phyloP scores from a whole-genome alignment of 2,888 invertebrate species.

The Synergus gifuensis region DNA sequence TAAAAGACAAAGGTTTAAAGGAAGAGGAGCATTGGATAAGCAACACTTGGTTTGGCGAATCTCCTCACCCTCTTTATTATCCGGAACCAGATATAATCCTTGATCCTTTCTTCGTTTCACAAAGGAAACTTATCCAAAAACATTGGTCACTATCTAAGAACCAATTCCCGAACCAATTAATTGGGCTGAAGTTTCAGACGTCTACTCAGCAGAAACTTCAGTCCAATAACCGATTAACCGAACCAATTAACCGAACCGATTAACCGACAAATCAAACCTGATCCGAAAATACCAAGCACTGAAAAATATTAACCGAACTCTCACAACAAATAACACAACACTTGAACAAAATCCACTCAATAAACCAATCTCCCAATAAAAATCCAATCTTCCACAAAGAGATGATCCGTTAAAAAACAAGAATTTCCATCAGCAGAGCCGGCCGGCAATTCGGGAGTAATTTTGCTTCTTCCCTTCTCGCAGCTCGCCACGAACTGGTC shows the following conservation, averaged over 20 bases:
- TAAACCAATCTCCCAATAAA: not conserved
- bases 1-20: not conserved
- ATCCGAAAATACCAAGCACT: not conserved
- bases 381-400: not conserved
- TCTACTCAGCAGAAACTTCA: too few relatives aligned
- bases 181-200: too few relatives aligned
- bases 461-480: constrained; percentile 56
- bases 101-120: constrained; percentile 3
- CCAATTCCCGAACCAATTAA: too few relatives aligned
- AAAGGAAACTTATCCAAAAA: constrained; percentile 16
- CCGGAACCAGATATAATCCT: constrained; percentile 14
- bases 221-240: too few relatives aligned
- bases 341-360: not conserved
- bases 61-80: not conserved
- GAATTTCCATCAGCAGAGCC: constrained; percentile 44
- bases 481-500: constrained; percentile 66
- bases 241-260: not conserved
- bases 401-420: not conserved
- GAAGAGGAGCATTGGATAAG: not conserved
- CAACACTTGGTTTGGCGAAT: not conserved
- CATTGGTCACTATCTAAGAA: not conserved
- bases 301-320: not conserved
- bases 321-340: not conserved
- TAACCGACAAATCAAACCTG: not conserved
- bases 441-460: constrained; percentile 55